Evolutionary conservation across 2,797 vertebrate genomes (phyloP).

Genomic region (Crenuchus spilurus): DNA sequence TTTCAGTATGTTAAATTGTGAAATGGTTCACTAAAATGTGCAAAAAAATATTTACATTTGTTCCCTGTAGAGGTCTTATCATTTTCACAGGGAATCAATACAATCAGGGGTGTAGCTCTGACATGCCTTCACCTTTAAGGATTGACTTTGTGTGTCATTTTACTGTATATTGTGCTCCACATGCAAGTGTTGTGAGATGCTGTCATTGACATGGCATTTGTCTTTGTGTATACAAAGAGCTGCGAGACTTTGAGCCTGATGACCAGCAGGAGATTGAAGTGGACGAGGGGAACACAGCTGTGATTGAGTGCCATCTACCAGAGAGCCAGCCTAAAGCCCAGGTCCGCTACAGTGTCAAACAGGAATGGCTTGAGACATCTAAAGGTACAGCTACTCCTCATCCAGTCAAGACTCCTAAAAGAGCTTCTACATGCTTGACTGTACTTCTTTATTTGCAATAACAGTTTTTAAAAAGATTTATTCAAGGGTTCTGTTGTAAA

Average conservation of each 20-base stretch:
- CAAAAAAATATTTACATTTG: too few species aligned
- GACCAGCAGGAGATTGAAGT: conserved; percentile 96
- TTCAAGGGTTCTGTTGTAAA: too few species aligned
- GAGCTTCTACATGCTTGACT: too few species aligned
- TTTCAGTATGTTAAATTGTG: too few species aligned
- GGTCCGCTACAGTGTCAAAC: conserved; percentile 97
- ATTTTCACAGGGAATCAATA: too few species aligned
- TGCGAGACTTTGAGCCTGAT: conserved; percentile 93
- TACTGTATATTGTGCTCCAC: neutral
- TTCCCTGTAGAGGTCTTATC: too few species aligned
- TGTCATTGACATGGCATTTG: conserved; percentile 1
- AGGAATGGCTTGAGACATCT: conserved; percentile 95
- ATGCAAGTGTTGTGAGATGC: neutral
- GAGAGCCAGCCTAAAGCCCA: conserved; percentile 98
- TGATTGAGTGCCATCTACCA: conserved; percentile 94
- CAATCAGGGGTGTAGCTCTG: too few species aligned
- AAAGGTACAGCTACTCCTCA: conserved; percentile 78
- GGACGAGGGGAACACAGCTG: conserved; percentile 94
- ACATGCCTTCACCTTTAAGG: too few species aligned
- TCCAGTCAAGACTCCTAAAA: too few species aligned
- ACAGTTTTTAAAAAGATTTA: too few species aligned
- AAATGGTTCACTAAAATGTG: too few species aligned
- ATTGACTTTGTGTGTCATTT: neutral
- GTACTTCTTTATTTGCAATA: too few species aligned
- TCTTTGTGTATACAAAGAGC: conserved; percentile 75